Percentiles rank a stretch among this genome's conserved stretches.
Conservation (phyloP, 2,797 vertebrate genomes). For the Macropus fuliginosus region DNA sequence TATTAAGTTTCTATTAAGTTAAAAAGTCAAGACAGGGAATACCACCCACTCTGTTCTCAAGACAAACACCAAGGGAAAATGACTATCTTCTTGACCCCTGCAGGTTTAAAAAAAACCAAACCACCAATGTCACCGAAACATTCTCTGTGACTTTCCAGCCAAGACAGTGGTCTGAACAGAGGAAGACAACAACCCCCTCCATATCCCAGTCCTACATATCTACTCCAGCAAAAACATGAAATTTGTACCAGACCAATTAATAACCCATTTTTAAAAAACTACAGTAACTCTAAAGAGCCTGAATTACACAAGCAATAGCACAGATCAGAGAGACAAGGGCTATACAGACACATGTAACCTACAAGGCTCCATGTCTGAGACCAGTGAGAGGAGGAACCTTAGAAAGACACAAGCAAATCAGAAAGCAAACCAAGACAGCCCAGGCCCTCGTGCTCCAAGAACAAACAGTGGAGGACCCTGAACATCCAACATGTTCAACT, state of each 20-base stretch:
- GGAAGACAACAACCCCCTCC: background rate
- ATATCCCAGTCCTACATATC: background rate
- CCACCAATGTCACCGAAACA: background rate
- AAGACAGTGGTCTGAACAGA: background rate
- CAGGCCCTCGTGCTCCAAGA: background rate
- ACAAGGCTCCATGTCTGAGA: background rate
- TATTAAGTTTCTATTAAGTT: background rate
- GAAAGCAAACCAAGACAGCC: background rate
- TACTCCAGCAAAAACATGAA: background rate
- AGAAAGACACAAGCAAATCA: background rate
- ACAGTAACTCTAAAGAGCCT: background rate
- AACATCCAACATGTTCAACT: background rate
- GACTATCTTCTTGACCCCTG: background rate
- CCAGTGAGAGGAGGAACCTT: background rate
- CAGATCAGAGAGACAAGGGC: background rate
- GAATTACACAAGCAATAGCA: background rate
- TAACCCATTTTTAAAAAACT: background rate
- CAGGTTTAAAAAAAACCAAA: background rate
- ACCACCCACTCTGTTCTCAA: background rate
- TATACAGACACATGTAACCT: background rate
- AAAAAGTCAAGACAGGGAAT: background rate
- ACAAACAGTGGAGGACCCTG: background rate
- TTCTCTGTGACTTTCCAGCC: background rate
- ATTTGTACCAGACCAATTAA: background rate
- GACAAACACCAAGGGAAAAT: background rate